Conservation (phyloP, 2,113 vertebrate species). For the Channa maculata region DNA sequence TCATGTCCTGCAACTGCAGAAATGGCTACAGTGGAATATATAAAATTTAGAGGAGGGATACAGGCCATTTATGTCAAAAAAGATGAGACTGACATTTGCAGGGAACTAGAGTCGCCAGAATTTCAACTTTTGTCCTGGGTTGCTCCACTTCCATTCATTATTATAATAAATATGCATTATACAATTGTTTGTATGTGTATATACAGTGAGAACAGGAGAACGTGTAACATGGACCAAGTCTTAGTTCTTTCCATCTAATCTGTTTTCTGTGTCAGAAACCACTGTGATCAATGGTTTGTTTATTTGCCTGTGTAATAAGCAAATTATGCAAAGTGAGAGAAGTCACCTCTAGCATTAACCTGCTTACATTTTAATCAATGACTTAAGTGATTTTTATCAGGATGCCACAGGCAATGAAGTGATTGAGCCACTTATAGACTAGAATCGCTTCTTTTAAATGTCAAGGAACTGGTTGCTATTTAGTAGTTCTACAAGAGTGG, state of each 20-base stretch:
- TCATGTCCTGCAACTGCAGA: conserved; percentile 37
- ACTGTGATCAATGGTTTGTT: conserved; percentile 80
- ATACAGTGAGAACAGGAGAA: too few species aligned
- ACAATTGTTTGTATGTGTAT: too few species aligned
- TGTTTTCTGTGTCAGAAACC: conserved; percentile 55
- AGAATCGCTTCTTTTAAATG: conserved; percentile 57
- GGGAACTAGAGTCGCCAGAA: conserved; percentile 46
- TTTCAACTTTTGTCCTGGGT: not conserved
- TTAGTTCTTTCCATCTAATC: conserved; percentile 58
- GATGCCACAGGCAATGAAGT: conserved; percentile 67
- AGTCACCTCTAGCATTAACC: conserved; percentile 80
- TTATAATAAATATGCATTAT: not conserved
- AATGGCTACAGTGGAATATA: conserved; percentile 32
- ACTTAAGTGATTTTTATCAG: conserved; percentile 80
- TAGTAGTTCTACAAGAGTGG: conserved; percentile 13
- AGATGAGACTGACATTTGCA: conserved; percentile 66
- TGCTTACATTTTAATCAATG: conserved; percentile 81
- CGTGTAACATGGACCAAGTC: conserved; percentile 50
- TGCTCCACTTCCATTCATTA: not conserved
- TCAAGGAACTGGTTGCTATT: conserved; percentile 43
- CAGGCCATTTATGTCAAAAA: conserved; percentile 45
- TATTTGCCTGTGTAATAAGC: conserved; percentile 81
- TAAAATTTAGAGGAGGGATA: conserved; percentile 54
- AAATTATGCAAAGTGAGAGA: conserved; percentile 73
- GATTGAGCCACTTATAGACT: conserved; percentile 51